A percentile compares a stretch with the other conserved stretches of the same genome.
Evolutionary conservation across 2,113 vertebrate species (phyloP).

Genomic region (Clarias batrachus): DNA sequence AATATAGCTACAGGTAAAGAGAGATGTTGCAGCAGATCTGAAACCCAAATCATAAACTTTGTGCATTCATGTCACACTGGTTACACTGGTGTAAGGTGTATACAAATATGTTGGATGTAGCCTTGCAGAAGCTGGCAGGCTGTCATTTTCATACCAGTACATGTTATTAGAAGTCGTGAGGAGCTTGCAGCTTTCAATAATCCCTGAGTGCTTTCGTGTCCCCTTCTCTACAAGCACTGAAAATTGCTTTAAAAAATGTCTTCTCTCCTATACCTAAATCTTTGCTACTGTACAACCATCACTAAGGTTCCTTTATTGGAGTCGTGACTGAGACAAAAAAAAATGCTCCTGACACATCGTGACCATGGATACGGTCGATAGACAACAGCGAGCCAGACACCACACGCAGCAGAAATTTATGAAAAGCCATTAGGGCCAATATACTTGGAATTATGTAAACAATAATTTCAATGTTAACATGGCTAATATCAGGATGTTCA

Average conservation of each 20-base stretch:
- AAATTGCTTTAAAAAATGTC: not conserved
- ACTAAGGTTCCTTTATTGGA: not conserved
- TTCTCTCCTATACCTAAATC: not conserved
- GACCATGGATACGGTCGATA: slow-evolving; percentile 27
- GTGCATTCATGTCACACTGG: not conserved
- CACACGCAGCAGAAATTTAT: not conserved
- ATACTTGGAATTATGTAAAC: not conserved
- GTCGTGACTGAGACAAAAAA: slow-evolving; percentile 40
- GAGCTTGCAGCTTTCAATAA: slow-evolving; percentile 43
- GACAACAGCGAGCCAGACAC: slow-evolving; percentile 1
- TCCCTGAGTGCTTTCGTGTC: slow-evolving; percentile 60
- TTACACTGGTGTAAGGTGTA: not conserved
- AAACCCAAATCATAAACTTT: not conserved
- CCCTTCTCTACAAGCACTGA: slow-evolving; percentile 35
- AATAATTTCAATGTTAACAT: not conserved
- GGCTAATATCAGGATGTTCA: not conserved
- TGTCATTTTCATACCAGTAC: slow-evolving; percentile 38
- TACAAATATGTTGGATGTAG: not conserved
- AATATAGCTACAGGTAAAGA: slow-evolving; percentile 6
- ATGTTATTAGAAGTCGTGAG: slow-evolving; percentile 52
- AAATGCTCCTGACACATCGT: not conserved
- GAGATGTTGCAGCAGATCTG: not conserved
- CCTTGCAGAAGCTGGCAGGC: not conserved
- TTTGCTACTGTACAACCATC: not conserved
- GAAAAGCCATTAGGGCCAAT: not conserved